Conservation (phyloP, 2,113 vertebrate genomes). For the Seriola dumerili region DNA sequence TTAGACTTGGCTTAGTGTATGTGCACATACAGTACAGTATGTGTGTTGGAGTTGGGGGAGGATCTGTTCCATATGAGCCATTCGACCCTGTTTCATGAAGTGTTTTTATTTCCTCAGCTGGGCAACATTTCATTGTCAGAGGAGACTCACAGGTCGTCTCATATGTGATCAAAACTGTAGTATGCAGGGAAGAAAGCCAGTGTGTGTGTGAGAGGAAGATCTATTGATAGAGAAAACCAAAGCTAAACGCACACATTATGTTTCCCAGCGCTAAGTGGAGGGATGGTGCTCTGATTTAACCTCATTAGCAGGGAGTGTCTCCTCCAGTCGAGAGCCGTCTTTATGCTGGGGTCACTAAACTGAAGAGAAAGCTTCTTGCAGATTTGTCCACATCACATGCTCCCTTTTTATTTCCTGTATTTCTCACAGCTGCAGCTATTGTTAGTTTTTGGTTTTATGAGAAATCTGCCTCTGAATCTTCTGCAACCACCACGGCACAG, state of each 20-base stretch:
- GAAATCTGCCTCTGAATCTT: neutral
- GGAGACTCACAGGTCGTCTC: neutral
- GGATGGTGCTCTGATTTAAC: constrained; percentile 58
- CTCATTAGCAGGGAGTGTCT: constrained; percentile 66
- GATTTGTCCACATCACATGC: neutral
- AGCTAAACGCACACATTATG: constrained; percentile 32
- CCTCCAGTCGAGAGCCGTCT: constrained; percentile 1
- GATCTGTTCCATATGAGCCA: neutral
- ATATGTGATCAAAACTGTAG: neutral
- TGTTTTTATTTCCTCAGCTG: neutral
- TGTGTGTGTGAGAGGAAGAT: neutral
- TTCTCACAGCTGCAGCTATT: too few species aligned
- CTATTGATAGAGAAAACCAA: constrained; percentile 27
- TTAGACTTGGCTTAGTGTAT: neutral
- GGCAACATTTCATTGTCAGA: neutral
- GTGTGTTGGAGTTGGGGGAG: neutral
- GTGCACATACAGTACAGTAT: neutral
- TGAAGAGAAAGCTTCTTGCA: neutral
- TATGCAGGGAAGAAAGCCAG: neutral
- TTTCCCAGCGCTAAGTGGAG: constrained; percentile 61
- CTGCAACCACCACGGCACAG: too few species aligned
- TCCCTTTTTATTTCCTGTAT: too few species aligned
- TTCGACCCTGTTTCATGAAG: constrained; percentile 29
- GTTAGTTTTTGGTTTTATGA: too few species aligned
- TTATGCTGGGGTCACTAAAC: constrained; percentile 24